These are phyloP conservation scores for Lonchura striata DNA, from an alignment of 2,113 vertebrate genomes.

Conservation along the genomic window DNA sequence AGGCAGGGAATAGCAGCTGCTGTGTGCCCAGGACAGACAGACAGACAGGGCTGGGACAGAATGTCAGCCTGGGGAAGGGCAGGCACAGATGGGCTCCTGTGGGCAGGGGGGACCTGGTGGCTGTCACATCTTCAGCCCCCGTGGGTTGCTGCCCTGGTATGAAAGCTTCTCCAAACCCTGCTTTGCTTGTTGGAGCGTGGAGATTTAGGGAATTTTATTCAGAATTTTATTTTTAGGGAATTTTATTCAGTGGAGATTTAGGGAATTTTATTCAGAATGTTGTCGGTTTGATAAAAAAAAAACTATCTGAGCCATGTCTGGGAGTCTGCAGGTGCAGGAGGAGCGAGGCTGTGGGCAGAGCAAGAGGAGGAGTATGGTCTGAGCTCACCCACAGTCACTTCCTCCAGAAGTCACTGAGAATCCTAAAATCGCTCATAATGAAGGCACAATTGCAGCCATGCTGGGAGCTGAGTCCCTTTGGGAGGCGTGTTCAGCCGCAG, in stretches of 20 bases:
- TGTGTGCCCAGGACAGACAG: neutral
- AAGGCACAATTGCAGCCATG: neutral
- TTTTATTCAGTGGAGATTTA: too few species aligned
- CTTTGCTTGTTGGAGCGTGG: neutral
- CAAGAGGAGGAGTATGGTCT: neutral
- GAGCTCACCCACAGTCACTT: neutral
- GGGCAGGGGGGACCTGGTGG: neutral
- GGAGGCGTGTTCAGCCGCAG: neutral
- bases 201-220: neutral
- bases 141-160: neutral
- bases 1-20: slow-evolving; percentile 57
- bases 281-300: neutral
- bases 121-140: neutral
- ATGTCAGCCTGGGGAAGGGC: neutral
- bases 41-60: neutral
- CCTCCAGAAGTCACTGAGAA: neutral
- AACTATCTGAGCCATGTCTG: fast-evolving
- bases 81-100: neutral
- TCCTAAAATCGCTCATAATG: neutral
- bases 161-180: neutral
- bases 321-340: neutral
- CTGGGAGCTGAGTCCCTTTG: neutral
- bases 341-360: neutral
- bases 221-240: neutral
- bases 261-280: neutral